Evolutionary conservation across 2,797 vertebrate genomes (phyloP).

Genomic region (Valencia hispanica): DNA sequence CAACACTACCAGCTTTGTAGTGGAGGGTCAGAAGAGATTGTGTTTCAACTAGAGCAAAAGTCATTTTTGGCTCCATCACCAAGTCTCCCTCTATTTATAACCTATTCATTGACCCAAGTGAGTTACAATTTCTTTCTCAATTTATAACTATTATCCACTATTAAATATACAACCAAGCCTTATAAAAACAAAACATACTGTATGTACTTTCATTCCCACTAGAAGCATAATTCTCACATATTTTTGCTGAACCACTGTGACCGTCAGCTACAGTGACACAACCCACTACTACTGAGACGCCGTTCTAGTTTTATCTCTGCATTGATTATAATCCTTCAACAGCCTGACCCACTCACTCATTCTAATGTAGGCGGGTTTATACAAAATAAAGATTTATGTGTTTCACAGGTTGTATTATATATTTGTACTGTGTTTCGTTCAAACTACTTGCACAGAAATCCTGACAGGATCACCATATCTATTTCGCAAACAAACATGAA

Average conservation of each 20-base stretch:
- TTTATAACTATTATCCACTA: neutral
- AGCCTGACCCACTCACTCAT: conserved; percentile 20
- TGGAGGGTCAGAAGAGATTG: too few relatives aligned
- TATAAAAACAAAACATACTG: neutral
- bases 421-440: conserved; percentile 13
- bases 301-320: conserved; percentile 29
- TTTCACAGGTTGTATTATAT: neutral
- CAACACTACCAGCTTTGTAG: too few relatives aligned
- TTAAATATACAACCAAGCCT: neutral
- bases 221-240: neutral
- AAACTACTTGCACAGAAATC: conserved; percentile 26
- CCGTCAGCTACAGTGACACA: neutral
- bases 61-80: too few relatives aligned
- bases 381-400: conserved; percentile 1
- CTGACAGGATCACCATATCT: conserved; percentile 12
- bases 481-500: conserved; percentile 29
- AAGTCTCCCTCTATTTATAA: neutral
- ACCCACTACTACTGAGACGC: neutral
- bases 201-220: neutral
- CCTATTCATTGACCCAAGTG: neutral
- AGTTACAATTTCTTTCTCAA: neutral
- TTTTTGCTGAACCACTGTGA: neutral
- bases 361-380: neutral
- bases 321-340: conserved; percentile 40
- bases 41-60: too few relatives aligned